Percentiles rank a stretch among this genome's conserved stretches.
phyloP scores from a whole-genome alignment of 2,113 vertebrate species.

The Oenanthe oenanthe region DNA sequence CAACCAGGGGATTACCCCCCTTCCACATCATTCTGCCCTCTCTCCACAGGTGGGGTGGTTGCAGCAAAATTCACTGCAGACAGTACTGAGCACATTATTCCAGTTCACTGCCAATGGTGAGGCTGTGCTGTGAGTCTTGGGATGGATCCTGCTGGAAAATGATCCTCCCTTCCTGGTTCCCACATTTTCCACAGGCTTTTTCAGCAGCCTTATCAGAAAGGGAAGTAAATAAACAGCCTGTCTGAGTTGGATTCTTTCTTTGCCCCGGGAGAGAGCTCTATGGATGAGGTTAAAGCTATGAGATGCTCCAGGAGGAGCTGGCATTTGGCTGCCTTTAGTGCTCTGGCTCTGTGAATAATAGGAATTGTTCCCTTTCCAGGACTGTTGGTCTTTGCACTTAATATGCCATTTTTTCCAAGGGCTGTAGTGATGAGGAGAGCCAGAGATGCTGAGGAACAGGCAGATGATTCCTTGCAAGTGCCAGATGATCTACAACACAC shows the following conservation, averaged over 20 bases:
- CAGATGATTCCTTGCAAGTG: background rate
- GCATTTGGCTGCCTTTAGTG: background rate
- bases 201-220: background rate
- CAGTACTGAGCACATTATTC: background rate
- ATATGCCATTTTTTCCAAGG: conserved; percentile 21
- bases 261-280: background rate
- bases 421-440: conserved; percentile 18
- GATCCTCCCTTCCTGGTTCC: background rate
- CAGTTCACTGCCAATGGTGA: background rate
- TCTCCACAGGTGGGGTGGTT: background rate
- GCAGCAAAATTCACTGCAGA: background rate
- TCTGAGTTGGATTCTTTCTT: background rate
- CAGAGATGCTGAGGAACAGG: conserved; percentile 23
- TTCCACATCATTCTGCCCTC: background rate
- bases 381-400: conserved; percentile 9
- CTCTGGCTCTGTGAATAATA: background rate
- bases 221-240: background rate
- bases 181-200: background rate
- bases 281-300: background rate
- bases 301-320: background rate
- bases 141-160: background rate
- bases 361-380: background rate
- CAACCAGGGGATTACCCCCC: background rate
- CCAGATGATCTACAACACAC: conserved; percentile 16
- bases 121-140: background rate